Evolutionary conservation across 1,140 invertebrate genomes (phyloP).

Genomic region (Drosophila novamexicana): DNA sequence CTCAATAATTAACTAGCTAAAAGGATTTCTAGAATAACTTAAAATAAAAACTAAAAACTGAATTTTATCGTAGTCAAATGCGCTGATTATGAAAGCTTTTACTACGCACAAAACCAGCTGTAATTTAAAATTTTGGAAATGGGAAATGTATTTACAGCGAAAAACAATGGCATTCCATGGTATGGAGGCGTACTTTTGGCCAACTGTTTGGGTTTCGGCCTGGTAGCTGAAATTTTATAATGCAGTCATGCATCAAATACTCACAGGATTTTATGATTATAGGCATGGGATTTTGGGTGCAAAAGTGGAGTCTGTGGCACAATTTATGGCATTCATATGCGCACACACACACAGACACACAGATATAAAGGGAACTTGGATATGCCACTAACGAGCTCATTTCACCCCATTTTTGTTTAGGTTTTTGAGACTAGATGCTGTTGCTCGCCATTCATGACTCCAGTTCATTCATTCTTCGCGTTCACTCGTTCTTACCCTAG

Average conservation of each 20-base stretch:
- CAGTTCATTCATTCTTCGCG: slow-evolving; percentile 59
- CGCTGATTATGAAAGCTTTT: no score
- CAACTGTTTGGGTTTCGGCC: background rate
- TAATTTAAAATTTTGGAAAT: background rate
- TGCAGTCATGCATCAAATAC: slow-evolving; percentile 3
- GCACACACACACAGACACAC: slow-evolving; percentile 25
- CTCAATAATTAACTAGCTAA: no score
- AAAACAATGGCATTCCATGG: slow-evolving; percentile 1
- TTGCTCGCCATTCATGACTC: slow-evolving; percentile 56
- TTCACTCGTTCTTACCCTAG: slow-evolving; percentile 16
- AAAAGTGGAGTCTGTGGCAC: slow-evolving; percentile 11
- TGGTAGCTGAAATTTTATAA: background rate
- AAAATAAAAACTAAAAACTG: no score
- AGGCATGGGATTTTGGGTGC: background rate
- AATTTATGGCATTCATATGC: slow-evolving; percentile 55
- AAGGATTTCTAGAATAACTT: no score
- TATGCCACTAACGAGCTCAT: slow-evolving; percentile 67
- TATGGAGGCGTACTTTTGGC: slow-evolving; percentile 1
- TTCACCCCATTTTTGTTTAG: slow-evolving; percentile 34
- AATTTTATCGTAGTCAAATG: no score
- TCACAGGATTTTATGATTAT: slow-evolving; percentile 16
- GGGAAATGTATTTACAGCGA: background rate
- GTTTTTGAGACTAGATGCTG: slow-evolving; percentile 13
- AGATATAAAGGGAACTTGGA: slow-evolving; percentile 17
- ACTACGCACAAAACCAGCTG: no score